These are phyloP conservation scores for Oxycera nigricornis DNA, from an alignment of 2,888 invertebrate species.

Conservation along the genomic window DNA sequence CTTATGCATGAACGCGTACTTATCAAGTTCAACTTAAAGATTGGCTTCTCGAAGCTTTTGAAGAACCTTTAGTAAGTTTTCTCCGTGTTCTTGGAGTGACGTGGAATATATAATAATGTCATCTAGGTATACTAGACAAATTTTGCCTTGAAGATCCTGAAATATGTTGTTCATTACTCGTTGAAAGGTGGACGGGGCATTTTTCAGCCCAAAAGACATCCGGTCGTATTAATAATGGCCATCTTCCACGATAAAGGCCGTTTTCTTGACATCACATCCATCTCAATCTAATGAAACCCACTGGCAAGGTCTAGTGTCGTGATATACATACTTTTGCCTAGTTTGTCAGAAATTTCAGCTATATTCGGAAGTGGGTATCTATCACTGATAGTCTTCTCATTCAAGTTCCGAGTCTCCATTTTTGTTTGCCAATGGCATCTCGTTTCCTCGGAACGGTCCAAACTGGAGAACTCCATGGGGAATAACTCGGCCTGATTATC, in stretches of 20 bases:
- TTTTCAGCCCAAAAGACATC: constrained; percentile 45
- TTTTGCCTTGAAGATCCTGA: constrained; percentile 36
- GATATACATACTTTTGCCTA: constrained; percentile 53
- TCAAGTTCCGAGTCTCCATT: constrained; percentile 49
- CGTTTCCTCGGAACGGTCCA: too few relatives aligned
- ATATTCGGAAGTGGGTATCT: constrained; percentile 51
- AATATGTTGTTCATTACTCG: constrained; percentile 42
- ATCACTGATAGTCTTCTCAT: constrained; percentile 49
- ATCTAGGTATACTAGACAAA: constrained; percentile 3
- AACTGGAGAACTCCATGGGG: constrained; percentile 49
- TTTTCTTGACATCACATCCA: constrained; percentile 52
- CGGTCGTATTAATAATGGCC: constrained; percentile 42
- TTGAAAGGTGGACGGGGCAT: constrained; percentile 45
- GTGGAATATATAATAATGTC: constrained; percentile 15
- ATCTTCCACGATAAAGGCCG: constrained; percentile 48
- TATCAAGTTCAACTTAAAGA: constrained; percentile 22
- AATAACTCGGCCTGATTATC: constrained; percentile 47
- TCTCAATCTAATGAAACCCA: constrained; percentile 54
- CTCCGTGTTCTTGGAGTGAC: neutral
- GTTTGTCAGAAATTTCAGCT: constrained; percentile 52
- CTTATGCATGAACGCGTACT: constrained; percentile 38
- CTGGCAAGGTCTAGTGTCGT: constrained; percentile 52
- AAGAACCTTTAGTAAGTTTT: neutral
- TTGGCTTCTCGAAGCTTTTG: too few relatives aligned
- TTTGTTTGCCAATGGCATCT: constrained; percentile 36